phyloP scores from a whole-genome alignment of 2,797 vertebrate species.

The Scarus forsteni region DNA sequence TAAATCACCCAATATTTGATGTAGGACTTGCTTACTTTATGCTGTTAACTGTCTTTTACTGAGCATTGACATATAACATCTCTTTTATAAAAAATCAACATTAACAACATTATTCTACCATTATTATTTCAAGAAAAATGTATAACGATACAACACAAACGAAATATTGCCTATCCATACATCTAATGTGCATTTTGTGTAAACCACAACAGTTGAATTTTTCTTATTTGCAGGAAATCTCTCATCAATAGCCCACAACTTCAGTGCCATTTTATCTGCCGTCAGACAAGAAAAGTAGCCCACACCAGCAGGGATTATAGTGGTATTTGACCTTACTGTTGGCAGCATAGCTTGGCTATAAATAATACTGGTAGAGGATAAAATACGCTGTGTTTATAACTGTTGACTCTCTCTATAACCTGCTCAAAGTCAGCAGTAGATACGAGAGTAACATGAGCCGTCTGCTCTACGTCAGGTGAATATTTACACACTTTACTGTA shows the following conservation, averaged over 20 bases:
- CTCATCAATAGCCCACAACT: background rate
- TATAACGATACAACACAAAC: too few relatives aligned
- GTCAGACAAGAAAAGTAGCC: too few relatives aligned
- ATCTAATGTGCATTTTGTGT: background rate
- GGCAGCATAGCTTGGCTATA: slow-evolving; percentile 28
- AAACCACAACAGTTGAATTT: background rate
- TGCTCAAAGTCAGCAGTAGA: background rate
- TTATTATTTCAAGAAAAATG: too few relatives aligned
- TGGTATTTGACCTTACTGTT: slow-evolving; percentile 26
- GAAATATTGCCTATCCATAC: too few relatives aligned
- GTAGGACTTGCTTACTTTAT: too few relatives aligned
- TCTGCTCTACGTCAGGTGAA: background rate
- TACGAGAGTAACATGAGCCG: slow-evolving; percentile 4
- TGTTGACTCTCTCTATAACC: background rate
- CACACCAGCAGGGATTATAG: background rate
- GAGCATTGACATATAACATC: too few relatives aligned
- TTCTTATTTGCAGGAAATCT: background rate
- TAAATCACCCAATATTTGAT: too few relatives aligned
- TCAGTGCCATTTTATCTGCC: too few relatives aligned
- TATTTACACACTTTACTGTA: background rate
- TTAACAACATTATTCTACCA: too few relatives aligned
- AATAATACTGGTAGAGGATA: slow-evolving; percentile 18
- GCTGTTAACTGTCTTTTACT: too few relatives aligned
- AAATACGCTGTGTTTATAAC: background rate
- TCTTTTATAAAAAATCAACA: too few relatives aligned